Evolutionary conservation across 1,140 invertebrate genomes (phyloP).

Genomic region (Penaeus japonicus): DNA sequence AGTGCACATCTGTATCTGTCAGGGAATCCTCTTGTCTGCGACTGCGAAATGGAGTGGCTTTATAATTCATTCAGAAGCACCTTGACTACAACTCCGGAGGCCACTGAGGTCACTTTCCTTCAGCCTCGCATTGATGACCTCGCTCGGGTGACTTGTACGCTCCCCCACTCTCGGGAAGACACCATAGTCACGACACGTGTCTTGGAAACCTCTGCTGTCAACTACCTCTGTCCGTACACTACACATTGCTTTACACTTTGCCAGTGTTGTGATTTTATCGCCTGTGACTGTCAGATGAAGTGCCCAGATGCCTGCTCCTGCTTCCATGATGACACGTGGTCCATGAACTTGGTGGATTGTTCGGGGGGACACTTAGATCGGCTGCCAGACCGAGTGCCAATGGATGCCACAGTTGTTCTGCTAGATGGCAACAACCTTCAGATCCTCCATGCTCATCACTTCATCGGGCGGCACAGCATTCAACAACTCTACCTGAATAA

Average conservation of each 20-base stretch:
- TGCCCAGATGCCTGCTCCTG: constrained; percentile 90
- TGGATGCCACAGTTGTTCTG: constrained; percentile 91
- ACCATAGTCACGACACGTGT: constrained; percentile 62
- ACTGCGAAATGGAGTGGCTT: constrained; percentile 85
- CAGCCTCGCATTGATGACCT: constrained; percentile 87
- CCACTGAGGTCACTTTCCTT: constrained; percentile 71
- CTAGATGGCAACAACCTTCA: constrained; percentile 86
- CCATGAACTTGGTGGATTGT: constrained; percentile 90
- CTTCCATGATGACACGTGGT: constrained; percentile 91
- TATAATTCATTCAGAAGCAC: constrained; percentile 80
- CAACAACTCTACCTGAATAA: constrained; percentile 84
- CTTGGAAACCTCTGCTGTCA: constrained; percentile 79
- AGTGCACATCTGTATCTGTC: constrained; percentile 89
- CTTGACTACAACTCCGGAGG: constrained; percentile 72
- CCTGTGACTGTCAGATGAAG: constrained; percentile 95
- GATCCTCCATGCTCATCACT: constrained; percentile 85
- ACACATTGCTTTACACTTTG: constrained; percentile 92
- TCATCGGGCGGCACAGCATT: constrained; percentile 91
- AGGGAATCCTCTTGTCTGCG: constrained; percentile 88
- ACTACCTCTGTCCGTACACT: constrained; percentile 90
- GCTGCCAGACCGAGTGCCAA: constrained; percentile 84
- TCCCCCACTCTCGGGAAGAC: constrained; percentile 62
- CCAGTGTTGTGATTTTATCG: constrained; percentile 93
- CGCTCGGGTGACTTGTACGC: constrained; percentile 70
- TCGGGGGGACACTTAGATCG: constrained; percentile 76